phyloP scores from a whole-genome alignment of 2,888 invertebrate species.

The Bombylius discolor region DNA sequence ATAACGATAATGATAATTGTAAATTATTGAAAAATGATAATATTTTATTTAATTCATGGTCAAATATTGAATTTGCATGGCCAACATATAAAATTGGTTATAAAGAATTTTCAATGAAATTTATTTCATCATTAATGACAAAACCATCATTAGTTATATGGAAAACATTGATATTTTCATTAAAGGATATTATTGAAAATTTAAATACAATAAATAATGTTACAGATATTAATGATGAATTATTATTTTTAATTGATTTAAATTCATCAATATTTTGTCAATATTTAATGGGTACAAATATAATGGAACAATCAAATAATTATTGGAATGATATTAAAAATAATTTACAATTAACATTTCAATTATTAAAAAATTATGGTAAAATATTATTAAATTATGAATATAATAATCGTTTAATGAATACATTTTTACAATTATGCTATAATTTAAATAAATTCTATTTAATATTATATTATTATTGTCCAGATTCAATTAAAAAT shows the following conservation, averaged over 20 bases:
- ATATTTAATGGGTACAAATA: slow-evolving; percentile 27
- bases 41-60: slow-evolving; percentile 10
- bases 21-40: too few relatives aligned
- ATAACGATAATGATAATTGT: too few relatives aligned
- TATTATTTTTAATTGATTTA: slow-evolving; percentile 27
- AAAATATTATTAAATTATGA: slow-evolving; percentile 24
- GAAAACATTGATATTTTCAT: slow-evolving; percentile 26
- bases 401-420: slow-evolving; percentile 30
- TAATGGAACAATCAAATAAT: slow-evolving; percentile 30
- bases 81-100: slow-evolving; percentile 24
- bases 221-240: slow-evolving; percentile 10
- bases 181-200: slow-evolving; percentile 14
- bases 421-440: slow-evolving; percentile 28
- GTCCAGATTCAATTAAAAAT: slow-evolving; percentile 24
- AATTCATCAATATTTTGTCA: slow-evolving; percentile 26
- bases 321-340: slow-evolving; percentile 20
- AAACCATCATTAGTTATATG: slow-evolving; percentile 33
- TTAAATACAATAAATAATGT: neutral
- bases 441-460: slow-evolving; percentile 25
- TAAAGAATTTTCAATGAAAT: slow-evolving; percentile 22
- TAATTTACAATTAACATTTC: slow-evolving; percentile 19
- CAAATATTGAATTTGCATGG: slow-evolving; percentile 23
- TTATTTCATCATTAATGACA: slow-evolving; percentile 26
- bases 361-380: slow-evolving; percentile 25
- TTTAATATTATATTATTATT: slow-evolving; percentile 25